Evolutionary conservation across 2,888 invertebrate genomes (phyloP).

Genomic region (Synanthedon tipuliformis): DNA sequence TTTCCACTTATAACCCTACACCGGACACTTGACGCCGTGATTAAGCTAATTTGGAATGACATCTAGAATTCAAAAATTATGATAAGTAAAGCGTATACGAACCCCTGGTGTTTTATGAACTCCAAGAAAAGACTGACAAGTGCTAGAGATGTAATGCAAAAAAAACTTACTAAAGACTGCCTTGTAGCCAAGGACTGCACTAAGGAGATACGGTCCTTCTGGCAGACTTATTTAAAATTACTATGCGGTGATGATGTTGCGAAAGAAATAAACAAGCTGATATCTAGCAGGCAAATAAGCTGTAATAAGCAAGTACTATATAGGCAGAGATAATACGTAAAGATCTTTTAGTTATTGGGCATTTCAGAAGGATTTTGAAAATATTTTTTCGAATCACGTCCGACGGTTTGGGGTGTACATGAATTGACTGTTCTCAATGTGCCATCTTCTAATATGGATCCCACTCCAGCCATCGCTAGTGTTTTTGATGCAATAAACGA

Average conservation of each 20-base stretch:
- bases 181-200: too few species aligned
- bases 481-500: too few species aligned
- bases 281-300: neutral
- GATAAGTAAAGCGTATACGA: conserved; percentile 17
- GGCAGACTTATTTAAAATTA: neutral
- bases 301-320: neutral
- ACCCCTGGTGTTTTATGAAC: conserved; percentile 27
- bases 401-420: too few species aligned
- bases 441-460: too few species aligned
- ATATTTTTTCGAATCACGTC: too few species aligned
- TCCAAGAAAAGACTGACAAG: conserved; percentile 19
- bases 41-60: conserved; percentile 27
- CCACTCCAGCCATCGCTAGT: too few species aligned
- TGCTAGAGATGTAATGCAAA: conserved; percentile 52
- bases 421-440: too few species aligned
- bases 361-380: too few species aligned
- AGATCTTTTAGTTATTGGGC: neutral
- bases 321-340: neutral
- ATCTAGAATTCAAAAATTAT: conserved; percentile 9
- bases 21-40: neutral
- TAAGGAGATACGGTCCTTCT: too few species aligned
- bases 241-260: conserved; percentile 5
- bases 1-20: conserved; percentile 9
- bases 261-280: conserved; percentile 4
- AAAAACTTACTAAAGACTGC: conserved; percentile 10